Evolutionary conservation across 2,113 vertebrate genomes (phyloP), one percentile per base, ranked within the genome.

Genomic region (Sceloporus tristichus): DNA sequence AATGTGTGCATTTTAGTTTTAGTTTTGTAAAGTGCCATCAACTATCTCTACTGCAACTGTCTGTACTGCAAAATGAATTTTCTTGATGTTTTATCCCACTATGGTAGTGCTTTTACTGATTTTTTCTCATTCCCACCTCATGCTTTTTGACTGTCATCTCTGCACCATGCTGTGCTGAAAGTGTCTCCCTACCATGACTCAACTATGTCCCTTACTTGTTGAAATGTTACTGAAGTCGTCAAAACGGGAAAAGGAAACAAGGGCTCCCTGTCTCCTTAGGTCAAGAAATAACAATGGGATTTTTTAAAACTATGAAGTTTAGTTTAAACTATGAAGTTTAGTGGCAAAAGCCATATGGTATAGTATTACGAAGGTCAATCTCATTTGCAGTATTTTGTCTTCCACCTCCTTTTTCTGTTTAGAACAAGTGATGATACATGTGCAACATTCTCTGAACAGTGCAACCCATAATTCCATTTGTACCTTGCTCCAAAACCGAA

Each of bases 1-100:
- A 48, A 48, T 48, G 42, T 48, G 6, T 85, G 34, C 82, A 89
- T 53, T 0, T 0, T 48, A 53, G 59, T 62, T 87, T n/a, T 89
- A 82, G 53, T 19, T 40, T 8, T 56, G 85, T 62, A 34, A 7
- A 0, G 0, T 42, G 68, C n/a, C 66, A 9, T 1, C 4, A 48
- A 2, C 42, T 48, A 48, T 6, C 42, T 48, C 42, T 48, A 4
- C 42, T 48, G 1, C 77, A 74, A 83, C 42, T 48, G 6, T 6
- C 42, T 48, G 4, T 48, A 4, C 42, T 48, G 4, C 84, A 66
- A 93, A 68, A 77, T 34, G 88, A 87, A 90, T 83, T 29, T 5
- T 74, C 56, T 42, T 59, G 82, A 0, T 0, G 78, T 84, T 83
- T 90, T 76, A 42, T 73, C 68, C 66, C 80, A 79, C 7, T 4